A percentile compares a stretch with the other conserved stretches of the same genome.
phyloP scores from a whole-genome alignment of 2,888 invertebrate species.

The Lomographa bimaculata region DNA sequence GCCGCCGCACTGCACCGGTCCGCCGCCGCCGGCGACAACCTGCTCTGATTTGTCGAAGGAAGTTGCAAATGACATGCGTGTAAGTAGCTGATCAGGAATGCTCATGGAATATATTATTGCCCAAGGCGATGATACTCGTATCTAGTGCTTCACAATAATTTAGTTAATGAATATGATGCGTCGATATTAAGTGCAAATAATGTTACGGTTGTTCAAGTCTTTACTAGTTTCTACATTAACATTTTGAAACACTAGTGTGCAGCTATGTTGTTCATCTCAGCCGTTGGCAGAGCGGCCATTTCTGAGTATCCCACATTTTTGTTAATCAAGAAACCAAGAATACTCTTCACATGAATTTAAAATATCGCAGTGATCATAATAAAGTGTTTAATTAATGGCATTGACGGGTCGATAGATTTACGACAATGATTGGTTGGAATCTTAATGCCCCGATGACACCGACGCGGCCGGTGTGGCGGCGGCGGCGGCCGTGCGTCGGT shows the following conservation, averaged over 20 bases:
- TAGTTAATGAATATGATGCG: no score
- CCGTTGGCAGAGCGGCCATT: no score
- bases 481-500: conserved; percentile 18
- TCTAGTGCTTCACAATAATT: no score
- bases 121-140: no score
- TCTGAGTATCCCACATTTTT: conserved; percentile 11
- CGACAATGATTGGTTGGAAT: conserved; percentile 43
- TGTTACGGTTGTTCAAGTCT: no score
- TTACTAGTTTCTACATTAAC: no score
- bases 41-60: conserved; percentile 10
- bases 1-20: no score
- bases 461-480: conserved; percentile 7
- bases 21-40: not conserved
- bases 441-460: conserved; percentile 34
- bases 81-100: conserved; percentile 6
- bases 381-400: conserved; percentile 45
- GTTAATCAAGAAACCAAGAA: conserved; percentile 12
- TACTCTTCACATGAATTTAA: conserved; percentile 28
- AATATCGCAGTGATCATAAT: conserved; percentile 36
- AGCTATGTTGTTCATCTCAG: no score
- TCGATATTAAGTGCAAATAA: no score
- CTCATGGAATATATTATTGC: not conserved
- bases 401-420: conserved; percentile 34
- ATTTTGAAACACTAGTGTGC: no score
- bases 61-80: conserved; percentile 5